phyloP scores from a whole-genome alignment of 2,888 invertebrate species.

The Thereva nobilitata region DNA sequence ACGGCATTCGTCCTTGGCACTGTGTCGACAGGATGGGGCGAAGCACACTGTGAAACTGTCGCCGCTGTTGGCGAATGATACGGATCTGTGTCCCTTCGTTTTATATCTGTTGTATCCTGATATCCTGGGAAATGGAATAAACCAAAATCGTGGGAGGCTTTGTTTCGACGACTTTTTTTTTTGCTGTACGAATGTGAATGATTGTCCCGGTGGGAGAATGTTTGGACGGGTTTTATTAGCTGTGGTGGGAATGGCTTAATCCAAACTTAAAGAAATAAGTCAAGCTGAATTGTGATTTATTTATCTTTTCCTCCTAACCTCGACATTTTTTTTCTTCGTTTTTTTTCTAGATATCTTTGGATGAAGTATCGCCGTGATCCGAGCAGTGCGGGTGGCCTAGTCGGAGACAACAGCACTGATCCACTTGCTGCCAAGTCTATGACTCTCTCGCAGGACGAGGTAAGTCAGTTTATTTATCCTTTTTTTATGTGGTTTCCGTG shows the following conservation, averaged over 20 bases:
- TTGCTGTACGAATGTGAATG: no score
- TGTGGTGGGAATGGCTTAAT: slow-evolving; percentile 17
- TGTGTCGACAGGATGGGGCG: background rate
- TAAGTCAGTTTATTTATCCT: slow-evolving; percentile 38
- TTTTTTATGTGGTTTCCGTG: slow-evolving; percentile 15
- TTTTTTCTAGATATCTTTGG: slow-evolving; percentile 61
- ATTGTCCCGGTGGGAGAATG: no score
- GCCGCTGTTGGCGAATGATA: slow-evolving; percentile 8
- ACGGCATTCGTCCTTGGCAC: background rate
- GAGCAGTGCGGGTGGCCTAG: slow-evolving; percentile 56
- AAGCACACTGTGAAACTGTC: background rate
- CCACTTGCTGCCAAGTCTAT: slow-evolving; percentile 50
- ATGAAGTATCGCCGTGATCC: slow-evolving; percentile 61
- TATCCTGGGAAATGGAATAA: no score
- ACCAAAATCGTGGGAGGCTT: no score
- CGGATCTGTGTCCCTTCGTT: background rate
- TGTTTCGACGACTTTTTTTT: no score
- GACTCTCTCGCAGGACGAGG: slow-evolving; percentile 49
- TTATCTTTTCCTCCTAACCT: background rate
- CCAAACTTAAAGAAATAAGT: slow-evolving; percentile 13
- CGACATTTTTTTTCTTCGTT: background rate
- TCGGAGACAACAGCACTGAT: slow-evolving; percentile 58
- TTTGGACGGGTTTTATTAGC: slow-evolving; percentile 11
- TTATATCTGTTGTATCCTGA: no score
- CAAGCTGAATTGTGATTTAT: slow-evolving; percentile 33